Conservation (phyloP, 2,888 invertebrate species). For the Chrysomela aeneicollis region DNA sequence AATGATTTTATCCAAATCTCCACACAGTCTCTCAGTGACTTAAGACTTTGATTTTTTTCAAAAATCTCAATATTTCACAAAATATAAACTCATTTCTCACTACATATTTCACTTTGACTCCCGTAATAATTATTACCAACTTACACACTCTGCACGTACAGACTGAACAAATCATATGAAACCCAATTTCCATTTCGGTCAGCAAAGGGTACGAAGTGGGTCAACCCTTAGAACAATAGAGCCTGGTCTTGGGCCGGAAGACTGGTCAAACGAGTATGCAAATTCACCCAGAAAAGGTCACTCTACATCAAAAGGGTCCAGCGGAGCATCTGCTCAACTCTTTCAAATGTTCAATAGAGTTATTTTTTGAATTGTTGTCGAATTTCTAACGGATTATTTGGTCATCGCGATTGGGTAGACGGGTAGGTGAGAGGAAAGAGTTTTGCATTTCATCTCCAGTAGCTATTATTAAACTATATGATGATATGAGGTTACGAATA, state of each 20-base stretch:
- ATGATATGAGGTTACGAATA: not conserved
- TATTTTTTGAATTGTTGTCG: conserved; percentile 25
- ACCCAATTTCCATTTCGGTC: conserved; percentile 31
- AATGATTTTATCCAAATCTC: too few species aligned
- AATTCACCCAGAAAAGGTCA: conserved; percentile 50
- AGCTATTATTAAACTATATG: too few species aligned
- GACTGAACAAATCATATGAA: conserved; percentile 19
- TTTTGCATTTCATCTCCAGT: too few species aligned
- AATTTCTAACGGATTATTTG: conserved; percentile 29
- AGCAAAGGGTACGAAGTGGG: conserved; percentile 42
- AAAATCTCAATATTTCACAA: not conserved
- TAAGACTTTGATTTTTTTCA: not conserved
- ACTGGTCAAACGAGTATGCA: conserved; percentile 57
- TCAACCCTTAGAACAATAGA: conserved; percentile 48
- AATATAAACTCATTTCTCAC: not conserved
- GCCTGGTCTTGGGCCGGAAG: conserved; percentile 46
- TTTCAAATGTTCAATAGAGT: conserved; percentile 23
- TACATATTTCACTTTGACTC: not conserved
- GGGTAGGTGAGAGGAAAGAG: conserved; percentile 13
- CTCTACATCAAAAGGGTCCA: conserved; percentile 34
- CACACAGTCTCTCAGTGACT: too few species aligned
- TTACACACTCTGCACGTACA: not conserved
- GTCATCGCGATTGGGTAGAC: conserved; percentile 19
- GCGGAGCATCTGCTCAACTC: conserved; percentile 38
- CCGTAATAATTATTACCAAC: conserved; percentile 7